Evolutionary conservation across 1,140 invertebrate species (phyloP), one percentile per base, ranked within the genome.

Genomic region (Meloidogyne exigua): DNA sequence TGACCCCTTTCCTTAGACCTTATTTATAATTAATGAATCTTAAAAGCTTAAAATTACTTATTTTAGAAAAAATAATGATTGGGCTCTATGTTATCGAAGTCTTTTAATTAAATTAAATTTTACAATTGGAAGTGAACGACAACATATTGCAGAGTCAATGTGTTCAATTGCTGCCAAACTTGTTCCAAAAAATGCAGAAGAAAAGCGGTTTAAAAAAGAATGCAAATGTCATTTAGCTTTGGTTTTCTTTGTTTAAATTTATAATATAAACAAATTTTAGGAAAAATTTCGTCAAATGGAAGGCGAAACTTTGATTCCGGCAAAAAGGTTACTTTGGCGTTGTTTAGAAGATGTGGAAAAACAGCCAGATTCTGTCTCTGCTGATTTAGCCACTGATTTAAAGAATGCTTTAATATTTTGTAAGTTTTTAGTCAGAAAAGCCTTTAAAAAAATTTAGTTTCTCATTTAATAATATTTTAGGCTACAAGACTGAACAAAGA

Each of bases 221-320:
- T 4, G 39, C 49, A 73, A 73, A 63, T 73, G 71, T 21, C 71
- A 73, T 73, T 65, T 73, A 64, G 42, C 49, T n/a, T 65, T 73
- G 15, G 71, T 64, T 23, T 15, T 11, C 36, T 26, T 72, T 25
- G 18, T 21, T 63, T 63, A 49, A 7, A 57, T n/a, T 18, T n/a
- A 57, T 57, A 57, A 39, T 39, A 15, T 44, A 44, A 44, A 57
- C 15, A 18, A 57, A 21, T 28, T 73, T 21, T 18, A 73, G 71
- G 71, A 73, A 21, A 73, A 73, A 63, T 73, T 73, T 28, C 42
- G 71, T 21, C 26, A 73, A 36, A 64, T 42, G 36, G 71, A 73
- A 21, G 57, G 9, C 0, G 71, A 36, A 36, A 63, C 32, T 13
- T 63, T 73, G 25, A 65, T 18, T n/a, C 23, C 32, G 21, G 65